phyloP scores from a whole-genome alignment of 2,888 invertebrate species.

The Chouioia cunea region DNA sequence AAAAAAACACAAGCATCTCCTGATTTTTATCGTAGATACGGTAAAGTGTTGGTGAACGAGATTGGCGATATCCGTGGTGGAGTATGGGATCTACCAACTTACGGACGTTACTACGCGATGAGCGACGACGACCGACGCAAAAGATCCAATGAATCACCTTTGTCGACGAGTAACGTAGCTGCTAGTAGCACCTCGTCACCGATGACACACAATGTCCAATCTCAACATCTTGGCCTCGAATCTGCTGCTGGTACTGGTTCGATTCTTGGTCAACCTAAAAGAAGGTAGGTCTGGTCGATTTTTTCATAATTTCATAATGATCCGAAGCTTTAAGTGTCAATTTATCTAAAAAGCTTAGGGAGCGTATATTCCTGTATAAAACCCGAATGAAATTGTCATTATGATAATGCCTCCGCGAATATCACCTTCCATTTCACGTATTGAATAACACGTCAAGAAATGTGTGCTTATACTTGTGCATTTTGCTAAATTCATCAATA shows the following conservation, averaged over 20 bases:
- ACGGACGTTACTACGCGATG: conserved; percentile 53
- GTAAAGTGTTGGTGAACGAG: conserved; percentile 59
- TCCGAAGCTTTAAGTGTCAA: too few relatives aligned
- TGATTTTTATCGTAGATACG: too few relatives aligned
- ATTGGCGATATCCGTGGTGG: conserved; percentile 53
- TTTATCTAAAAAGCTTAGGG: too few relatives aligned
- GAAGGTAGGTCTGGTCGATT: conserved; percentile 48
- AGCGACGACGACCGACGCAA: conserved; percentile 61
- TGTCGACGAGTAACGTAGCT: conserved; percentile 1
- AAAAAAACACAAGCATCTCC: too few relatives aligned
- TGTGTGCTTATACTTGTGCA: neutral
- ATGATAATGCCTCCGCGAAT: too few relatives aligned
- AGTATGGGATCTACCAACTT: conserved; percentile 51
- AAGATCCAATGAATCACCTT: conserved; percentile 55
- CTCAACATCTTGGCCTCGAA: conserved; percentile 2
- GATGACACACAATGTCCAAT: neutral
- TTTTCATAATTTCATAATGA: too few relatives aligned
- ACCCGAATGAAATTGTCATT: too few relatives aligned
- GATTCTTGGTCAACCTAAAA: conserved; percentile 2
- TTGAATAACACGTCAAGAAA: neutral
- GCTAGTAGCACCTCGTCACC: too few relatives aligned
- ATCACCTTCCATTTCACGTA: neutral
- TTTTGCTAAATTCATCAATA: too few relatives aligned
- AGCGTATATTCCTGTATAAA: too few relatives aligned
- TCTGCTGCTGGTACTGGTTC: neutral